Base-by-base conservation (phyloP, 1,140 invertebrate species). In the Cydia fagiglandana region DNA sequence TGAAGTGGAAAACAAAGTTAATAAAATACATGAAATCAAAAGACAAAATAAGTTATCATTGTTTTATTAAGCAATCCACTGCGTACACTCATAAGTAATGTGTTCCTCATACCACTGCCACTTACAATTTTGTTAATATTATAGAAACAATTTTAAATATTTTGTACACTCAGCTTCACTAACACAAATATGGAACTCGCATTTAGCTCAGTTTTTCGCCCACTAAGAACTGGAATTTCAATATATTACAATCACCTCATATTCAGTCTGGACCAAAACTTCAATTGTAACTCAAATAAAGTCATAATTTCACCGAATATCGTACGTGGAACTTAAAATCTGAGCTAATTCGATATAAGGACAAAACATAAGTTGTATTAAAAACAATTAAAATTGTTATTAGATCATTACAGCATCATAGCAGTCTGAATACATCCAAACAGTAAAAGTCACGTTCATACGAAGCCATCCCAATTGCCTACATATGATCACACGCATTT, bases 401-500 rank as follows among this genome's bases (percentile, higher is more conserved):
- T 47, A 47, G 13, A 47, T 47, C 7, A 47, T 47, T 47, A n/a
- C n/a, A n/a, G n/a, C n/a, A 47, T 47, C 13, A 47, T 17, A 2
- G 38, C 30, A 45, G 66, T 70, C 64, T 68, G 0, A 56, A 7
- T 50, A 50, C 12, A 50, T 15, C 13, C 30, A n/a, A 38, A 34
- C 34, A 68, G 20, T 66, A 34, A 68, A 70, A 61, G 15, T 15
- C 30, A 38, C n/a, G 30, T 68, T 70, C 66, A 20, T 70, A 38
- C 34, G 10, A 76, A 45, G 17, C 68, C 74, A 77, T 64, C 75
- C 74, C 76, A 74, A 64, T 64, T 64, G 75, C 15, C 34, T 17
- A 30, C 73, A 41, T 74, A 61, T 17, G 45, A 82, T 82, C 81
- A 82, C 81, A 80, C 81, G 64, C 66, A 38, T 82, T 82, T 82